These are phyloP conservation scores for Rousettus leschenaultii DNA, from an alignment of 2,113 vertebrate genomes.

Conservation along the genomic window DNA sequence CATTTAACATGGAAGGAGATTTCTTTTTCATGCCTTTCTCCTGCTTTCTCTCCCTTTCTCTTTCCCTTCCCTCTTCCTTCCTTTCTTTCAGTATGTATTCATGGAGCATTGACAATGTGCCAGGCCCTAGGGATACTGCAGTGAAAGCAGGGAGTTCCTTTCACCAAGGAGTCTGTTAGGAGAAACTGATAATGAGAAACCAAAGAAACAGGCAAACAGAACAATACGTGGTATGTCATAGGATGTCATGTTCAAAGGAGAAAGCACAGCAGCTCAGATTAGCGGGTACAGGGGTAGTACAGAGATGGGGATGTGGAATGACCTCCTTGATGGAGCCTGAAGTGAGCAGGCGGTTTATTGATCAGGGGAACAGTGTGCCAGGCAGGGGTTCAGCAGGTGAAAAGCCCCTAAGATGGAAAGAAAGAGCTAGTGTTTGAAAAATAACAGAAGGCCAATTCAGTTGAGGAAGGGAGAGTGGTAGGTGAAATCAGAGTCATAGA, in stretches of 20 bases:
- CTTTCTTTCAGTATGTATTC: not conserved
- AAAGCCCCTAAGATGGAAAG: not conserved
- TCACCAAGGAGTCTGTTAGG: not conserved
- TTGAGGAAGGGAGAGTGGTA: not conserved
- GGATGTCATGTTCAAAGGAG: not conserved
- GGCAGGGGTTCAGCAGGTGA: not conserved
- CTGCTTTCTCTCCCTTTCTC: not conserved
- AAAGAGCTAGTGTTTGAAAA: not conserved
- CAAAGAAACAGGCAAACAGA: not conserved
- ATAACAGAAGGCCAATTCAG: not conserved
- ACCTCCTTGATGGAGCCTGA: not conserved
- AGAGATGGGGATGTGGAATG: not conserved
- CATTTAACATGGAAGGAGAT: not conserved
- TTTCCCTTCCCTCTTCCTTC: not conserved
- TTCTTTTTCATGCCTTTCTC: not conserved
- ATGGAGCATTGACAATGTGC: not conserved
- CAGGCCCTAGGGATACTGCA: not conserved
- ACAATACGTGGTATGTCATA: fast-evolving
- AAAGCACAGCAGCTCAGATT: not conserved
- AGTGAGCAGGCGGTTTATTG: not conserved
- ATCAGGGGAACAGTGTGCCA: not conserved
- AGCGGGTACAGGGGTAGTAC: not conserved
- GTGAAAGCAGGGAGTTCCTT: not conserved
- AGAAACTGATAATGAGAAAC: not conserved
- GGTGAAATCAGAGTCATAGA: not conserved